A percentile compares a stretch with the other conserved stretches of the same genome.
These are phyloP conservation scores for Eupithecia dodoneata DNA, from an alignment of 2,888 invertebrate species.

Conservation along the genomic window DNA sequence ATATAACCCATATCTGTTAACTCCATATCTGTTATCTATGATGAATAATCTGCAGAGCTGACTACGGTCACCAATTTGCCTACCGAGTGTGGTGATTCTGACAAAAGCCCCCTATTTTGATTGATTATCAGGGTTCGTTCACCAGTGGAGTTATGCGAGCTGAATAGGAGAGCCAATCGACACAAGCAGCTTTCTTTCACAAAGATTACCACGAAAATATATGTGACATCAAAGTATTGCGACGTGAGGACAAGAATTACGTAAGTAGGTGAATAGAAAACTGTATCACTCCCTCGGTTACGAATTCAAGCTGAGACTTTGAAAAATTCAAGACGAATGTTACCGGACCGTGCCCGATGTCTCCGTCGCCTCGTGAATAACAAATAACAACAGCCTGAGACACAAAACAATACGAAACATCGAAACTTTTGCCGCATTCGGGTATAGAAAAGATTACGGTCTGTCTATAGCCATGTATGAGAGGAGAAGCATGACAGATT, in stretches of 20 bases:
- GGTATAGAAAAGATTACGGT: conserved; percentile 22
- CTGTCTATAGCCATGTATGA: conserved; percentile 3
- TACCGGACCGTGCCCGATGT: conserved; percentile 47
- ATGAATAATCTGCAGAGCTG: not conserved
- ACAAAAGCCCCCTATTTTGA: not conserved
- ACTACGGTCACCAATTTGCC: not conserved
- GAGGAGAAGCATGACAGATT: not conserved
- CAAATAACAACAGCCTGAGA: conserved; percentile 44
- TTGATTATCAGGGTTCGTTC: not conserved
- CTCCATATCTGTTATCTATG: not conserved
- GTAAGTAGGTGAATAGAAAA: conserved; percentile 28
- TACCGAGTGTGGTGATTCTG: not conserved
- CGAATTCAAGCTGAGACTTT: conserved; percentile 46
- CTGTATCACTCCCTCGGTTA: conserved; percentile 32
- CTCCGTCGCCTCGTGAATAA: conserved; percentile 51
- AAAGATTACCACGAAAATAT: not conserved
- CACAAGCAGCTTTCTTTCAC: not conserved
- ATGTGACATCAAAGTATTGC: conserved; percentile 8
- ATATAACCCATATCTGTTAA: not conserved
- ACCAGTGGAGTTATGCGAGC: not conserved
- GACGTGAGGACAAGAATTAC: conserved; percentile 7
- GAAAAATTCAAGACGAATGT: conserved; percentile 51
- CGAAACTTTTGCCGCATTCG: conserved; percentile 43
- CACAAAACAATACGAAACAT: conserved; percentile 50
- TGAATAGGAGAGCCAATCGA: not conserved